Base-by-base conservation (phyloP, 2,888 invertebrate genomes). In the Pemphredon lugubris region DNA sequence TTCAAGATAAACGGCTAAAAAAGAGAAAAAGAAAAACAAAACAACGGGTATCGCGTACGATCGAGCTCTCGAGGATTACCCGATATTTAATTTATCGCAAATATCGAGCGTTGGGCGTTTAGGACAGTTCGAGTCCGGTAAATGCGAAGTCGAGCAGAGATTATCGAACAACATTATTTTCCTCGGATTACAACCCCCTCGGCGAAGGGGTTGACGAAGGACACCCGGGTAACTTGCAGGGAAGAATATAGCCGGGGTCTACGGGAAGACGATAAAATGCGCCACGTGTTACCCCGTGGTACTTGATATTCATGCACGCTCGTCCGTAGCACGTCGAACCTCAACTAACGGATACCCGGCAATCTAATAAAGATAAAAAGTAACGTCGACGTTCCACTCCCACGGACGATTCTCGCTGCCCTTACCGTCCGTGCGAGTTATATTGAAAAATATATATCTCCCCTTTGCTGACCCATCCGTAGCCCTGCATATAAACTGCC, bases 281-380 rank as follows among this genome's bases (percentile, higher is more conserved):
- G 71, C 79, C 82, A 84, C 81, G 82, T 83, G 82, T 82, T 79
- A 81, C 79, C 71, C 26, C 26, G 4, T 55, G 53, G 51, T 71
- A 76, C 75, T 79, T 77, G 85, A 85, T 85, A 87, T 85, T 86
- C 85, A 84, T 83, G 78, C 80, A 79, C 75, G 75, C 79, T 84
- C 83, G 84, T 84, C 74, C 79, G 69, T 75, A 77, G 83, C 84
- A 86, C 86, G 83, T 85, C 81, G 80, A 82, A 83, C 81, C 80
- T 82, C 82, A 67, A 80, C 85, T 87, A 87, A 87, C 86, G 83
- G 85, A 79, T 84, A 76, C 78, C 83, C 75, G 75, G 83, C 83
- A 87, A 88, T 88, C 87, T 88, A 88, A 88, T 89, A 87, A 88
- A 87, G 86, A 89, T 88, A 89, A 89, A 89, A 89, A 88, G 88